A percentile compares a stretch with the other conserved stretches of the same genome.
phyloP scores from a whole-genome alignment of 2,888 invertebrate genomes.

The Abscondita cerata region DNA sequence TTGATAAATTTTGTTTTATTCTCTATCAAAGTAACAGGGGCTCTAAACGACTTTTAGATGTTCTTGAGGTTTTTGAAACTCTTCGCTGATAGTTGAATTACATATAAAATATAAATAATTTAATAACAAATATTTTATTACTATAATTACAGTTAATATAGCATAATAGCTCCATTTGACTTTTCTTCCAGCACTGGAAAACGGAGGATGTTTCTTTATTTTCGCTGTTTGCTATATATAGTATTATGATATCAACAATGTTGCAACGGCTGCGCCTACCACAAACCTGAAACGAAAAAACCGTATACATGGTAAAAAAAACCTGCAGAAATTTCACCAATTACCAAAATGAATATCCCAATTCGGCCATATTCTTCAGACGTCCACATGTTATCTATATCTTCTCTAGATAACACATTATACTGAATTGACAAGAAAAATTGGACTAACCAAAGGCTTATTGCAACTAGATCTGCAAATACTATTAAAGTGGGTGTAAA shows the following conservation, averaged over 20 bases:
- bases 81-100: too few species aligned
- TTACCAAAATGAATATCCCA: slow-evolving; percentile 90
- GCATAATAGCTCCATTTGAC: slow-evolving; percentile 84
- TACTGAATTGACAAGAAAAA: slow-evolving; percentile 80
- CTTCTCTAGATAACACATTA: slow-evolving; percentile 83
- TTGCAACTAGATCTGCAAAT: slow-evolving; percentile 74
- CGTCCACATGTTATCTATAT: slow-evolving; percentile 81
- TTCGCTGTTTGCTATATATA: slow-evolving; percentile 76
- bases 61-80: too few species aligned
- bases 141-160: slow-evolving; percentile 65
- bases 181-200: slow-evolving; percentile 77
- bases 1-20: too few species aligned
- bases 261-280: slow-evolving; percentile 72
- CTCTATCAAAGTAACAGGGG: too few species aligned
- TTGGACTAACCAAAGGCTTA: slow-evolving; percentile 84
- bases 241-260: slow-evolving; percentile 75
- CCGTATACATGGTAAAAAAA: too few species aligned
- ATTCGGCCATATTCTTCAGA: slow-evolving; percentile 80
- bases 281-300: slow-evolving; percentile 74
- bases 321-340: too few species aligned
- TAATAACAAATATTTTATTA: not conserved
- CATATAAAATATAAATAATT: too few species aligned
- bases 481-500: too few species aligned
- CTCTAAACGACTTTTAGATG: too few species aligned
- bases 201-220: slow-evolving; percentile 68